Evolutionary conservation across 2,113 vertebrate species (phyloP), one percentile per base, ranked within the genome.

Genomic region (Eublepharis macularius): DNA sequence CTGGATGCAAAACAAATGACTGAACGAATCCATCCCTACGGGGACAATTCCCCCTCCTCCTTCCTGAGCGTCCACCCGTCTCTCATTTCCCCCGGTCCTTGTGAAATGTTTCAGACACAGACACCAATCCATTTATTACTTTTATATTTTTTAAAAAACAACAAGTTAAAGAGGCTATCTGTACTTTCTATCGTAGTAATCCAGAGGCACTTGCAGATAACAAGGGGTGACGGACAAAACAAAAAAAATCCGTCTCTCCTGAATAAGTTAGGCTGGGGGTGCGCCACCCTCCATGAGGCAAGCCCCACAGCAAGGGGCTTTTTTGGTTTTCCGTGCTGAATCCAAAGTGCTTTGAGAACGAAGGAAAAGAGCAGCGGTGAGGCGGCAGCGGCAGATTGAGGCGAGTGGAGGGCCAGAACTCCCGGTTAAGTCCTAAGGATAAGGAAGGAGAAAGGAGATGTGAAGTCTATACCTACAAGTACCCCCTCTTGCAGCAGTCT

Each of bases 161-260:
- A 81, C 83, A 66, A 47, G 9, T 43, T 32, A 54, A 77, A 90
- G 81, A 86, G 19, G 69, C 90, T 80, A 87, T 79, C 24, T 47
- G 54, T 81, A 87, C 4, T 73, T 69, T 89, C 88, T 24, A 68
- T 4, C 34, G 87, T 41, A 69, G 39, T 81, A 26, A 88, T 88
- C 89, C 89, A 86, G 91, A 94, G 93, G 92, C 92, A 90, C 93
- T 90, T 94, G 26, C 77, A 86, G 75, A 84, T 72, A 88, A 0
- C 1, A 65, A 84, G 65, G 9, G 24, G 10, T 39, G 29, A 57
- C 54, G 21, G 54, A 14, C 54, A 57, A 57, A 63, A n/a, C n/a
- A n/a, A n/a, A 63, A 51, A 13, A 2, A 17, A 6, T 41, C 17
- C 43, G 68, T 84, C 69, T 69, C 85, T 80, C 2, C 0, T 4